Evolutionary conservation across 2,888 invertebrate species (phyloP), one percentile per base, ranked within the genome.

Genomic region (Amphiduros pacificus): DNA sequence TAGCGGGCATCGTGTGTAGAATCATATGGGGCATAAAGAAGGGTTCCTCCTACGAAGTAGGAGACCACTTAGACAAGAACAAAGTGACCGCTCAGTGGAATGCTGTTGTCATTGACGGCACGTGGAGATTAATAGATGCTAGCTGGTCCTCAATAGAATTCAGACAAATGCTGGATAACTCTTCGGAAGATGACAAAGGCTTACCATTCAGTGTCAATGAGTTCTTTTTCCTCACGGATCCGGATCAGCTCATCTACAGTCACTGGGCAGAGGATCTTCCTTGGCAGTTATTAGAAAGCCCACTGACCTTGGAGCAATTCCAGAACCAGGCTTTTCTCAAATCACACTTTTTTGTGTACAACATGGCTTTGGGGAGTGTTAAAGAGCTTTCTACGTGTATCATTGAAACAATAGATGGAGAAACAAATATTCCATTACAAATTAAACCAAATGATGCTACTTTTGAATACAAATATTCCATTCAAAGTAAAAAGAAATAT

Each of bases 31-130:
- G 80, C 11, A 74, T 78, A 71, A 79, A 77, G 71, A 80, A 80
- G 65, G 79, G 78, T 61, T 77, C 78, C 29, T 77, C 78, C 32
- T 80, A 79, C 61, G 73, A 77, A 61, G 71, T 78, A 14, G 80
- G 79, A 14, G 69, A 65, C 27, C 36, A 50, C 6, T 68, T 73
- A 22, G 74, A 78, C 68, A 67, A 73, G 41, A 71, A 71, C 55
- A 63, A 62, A 14, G 74, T 78, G 77, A 74, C 75, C 0, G 79
- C 79, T 6, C 80, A 80, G 69, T 80, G 80, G 80, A 80, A 80
- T 64, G 77, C 77, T 11, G 78, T 78, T 2, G 76, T 70, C 50
- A 66, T 78, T 9, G 71, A 73, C 29, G 74, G 69, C 24, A 73
- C 75, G 50, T 79, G 79, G 80, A 69, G 77, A 14, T 74, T 78